A percentile compares a stretch with the other conserved stretches of the same genome.
Evolutionary conservation across 2,113 vertebrate genomes (phyloP).

Genomic region (Pagrus major): DNA sequence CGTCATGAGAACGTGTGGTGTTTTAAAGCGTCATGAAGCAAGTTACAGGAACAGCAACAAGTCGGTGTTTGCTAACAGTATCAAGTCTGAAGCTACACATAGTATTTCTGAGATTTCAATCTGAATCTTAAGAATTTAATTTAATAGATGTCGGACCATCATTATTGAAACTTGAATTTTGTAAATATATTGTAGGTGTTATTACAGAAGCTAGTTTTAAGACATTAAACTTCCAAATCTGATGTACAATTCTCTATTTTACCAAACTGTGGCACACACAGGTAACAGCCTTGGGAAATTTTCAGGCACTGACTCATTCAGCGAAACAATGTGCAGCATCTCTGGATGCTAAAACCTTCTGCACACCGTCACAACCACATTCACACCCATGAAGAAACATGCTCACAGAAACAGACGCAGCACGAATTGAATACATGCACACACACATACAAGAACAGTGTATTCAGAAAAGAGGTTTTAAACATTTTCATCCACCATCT

Average conservation of each 20-base stretch:
- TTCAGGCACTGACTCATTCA: slow-evolving; percentile 14
- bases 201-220: not conserved
- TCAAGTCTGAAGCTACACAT: not conserved
- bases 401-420: not conserved
- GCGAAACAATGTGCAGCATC: not conserved
- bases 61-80: not conserved
- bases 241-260: not conserved
- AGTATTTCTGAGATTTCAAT: not conserved
- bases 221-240: not conserved
- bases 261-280: not conserved
- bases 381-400: not conserved
- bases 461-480: not conserved
- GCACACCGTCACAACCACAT: not conserved
- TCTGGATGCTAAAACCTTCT: not conserved
- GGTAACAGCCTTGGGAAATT: not conserved
- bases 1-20: not conserved
- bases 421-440: not conserved
- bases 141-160: not conserved
- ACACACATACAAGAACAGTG: not conserved
- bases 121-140: not conserved
- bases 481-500: not conserved
- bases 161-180: not conserved
- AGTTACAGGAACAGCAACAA: slow-evolving; percentile 2
- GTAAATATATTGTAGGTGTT: not conserved
- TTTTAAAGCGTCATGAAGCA: not conserved